Conservation (phyloP, 2,113 vertebrate species). For the Paramormyrops kingsleyae region DNA sequence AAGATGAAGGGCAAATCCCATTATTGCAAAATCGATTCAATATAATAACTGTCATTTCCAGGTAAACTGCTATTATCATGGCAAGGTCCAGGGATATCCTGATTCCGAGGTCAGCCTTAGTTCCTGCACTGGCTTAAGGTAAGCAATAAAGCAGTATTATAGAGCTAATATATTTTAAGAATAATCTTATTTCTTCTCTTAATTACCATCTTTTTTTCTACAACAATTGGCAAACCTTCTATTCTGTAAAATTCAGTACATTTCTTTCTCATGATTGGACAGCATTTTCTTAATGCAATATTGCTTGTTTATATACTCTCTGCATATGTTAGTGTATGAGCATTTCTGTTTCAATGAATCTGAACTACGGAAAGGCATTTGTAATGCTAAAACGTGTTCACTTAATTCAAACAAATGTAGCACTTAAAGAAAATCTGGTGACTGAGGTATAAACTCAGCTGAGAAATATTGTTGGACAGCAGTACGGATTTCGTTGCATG, state of each 20-base stretch:
- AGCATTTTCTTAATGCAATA: neutral
- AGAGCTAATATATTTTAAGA: too few relatives aligned
- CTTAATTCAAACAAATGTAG: neutral
- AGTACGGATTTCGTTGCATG: neutral
- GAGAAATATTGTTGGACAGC: neutral
- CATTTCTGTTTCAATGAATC: neutral
- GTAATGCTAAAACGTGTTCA: neutral
- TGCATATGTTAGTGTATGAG: neutral
- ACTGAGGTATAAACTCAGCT: neutral
- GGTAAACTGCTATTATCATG: conserved; percentile 70
- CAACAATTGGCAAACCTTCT: conserved; percentile 35
- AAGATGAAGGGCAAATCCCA: neutral
- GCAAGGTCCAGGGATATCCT: conserved; percentile 53
- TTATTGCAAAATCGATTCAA: neutral
- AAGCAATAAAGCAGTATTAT: conserved; percentile 38
- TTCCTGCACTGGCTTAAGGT: conserved; percentile 62
- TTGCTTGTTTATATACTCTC: neutral
- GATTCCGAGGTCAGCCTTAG: conserved; percentile 63
- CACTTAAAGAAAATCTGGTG: neutral
- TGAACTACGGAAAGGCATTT: neutral
- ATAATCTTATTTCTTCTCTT: neutral
- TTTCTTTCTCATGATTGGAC: neutral
- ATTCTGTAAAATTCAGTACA: conserved; percentile 16
- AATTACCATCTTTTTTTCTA: neutral
- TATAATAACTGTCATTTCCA: conserved; percentile 28